phyloP scores from a whole-genome alignment of 2,797 vertebrate species.

The Sebastes nivosus region DNA sequence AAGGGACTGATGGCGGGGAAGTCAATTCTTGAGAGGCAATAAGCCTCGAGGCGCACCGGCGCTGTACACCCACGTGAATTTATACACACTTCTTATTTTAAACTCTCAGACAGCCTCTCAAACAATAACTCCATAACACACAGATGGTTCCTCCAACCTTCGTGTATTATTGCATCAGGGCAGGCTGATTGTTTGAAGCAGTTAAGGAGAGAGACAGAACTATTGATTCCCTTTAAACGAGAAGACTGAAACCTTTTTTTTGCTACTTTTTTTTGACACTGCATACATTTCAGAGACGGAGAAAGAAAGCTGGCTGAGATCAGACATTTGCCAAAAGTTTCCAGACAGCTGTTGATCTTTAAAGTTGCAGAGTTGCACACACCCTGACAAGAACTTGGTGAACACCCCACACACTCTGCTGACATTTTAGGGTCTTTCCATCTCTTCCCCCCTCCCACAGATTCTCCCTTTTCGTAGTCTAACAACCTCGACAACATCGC shows the following conservation, averaged over 20 bases:
- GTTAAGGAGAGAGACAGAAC: constrained; percentile 54
- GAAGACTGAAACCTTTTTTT: constrained; percentile 32
- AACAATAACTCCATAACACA: constrained; percentile 63
- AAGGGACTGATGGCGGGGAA: constrained; percentile 15
- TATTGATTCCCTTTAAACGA: constrained; percentile 73
- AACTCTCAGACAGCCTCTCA: constrained; percentile 49
- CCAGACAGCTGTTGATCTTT: constrained; percentile 57
- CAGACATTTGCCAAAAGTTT: constrained; percentile 57
- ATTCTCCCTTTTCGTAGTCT: constrained; percentile 13
- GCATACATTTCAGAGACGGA: constrained; percentile 51
- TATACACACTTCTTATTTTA: constrained; percentile 50
- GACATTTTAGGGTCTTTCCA: constrained; percentile 31
- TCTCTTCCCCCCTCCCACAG: background rate
- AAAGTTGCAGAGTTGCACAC: constrained; percentile 26
- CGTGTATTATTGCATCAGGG: constrained; percentile 66
- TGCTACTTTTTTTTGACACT: constrained; percentile 37
- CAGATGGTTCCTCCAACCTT: constrained; percentile 60
- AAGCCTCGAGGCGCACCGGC: constrained; percentile 6
- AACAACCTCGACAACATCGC: constrained; percentile 26
- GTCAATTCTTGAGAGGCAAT: constrained; percentile 46
- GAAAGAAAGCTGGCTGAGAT: constrained; percentile 5
- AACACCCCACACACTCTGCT: background rate
- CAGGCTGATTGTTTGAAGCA: constrained; percentile 58
- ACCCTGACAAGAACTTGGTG: background rate
- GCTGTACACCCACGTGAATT: constrained; percentile 26